Base-by-base conservation (phyloP, 2,888 invertebrate species). In the Drosophila vallismaia region DNA sequence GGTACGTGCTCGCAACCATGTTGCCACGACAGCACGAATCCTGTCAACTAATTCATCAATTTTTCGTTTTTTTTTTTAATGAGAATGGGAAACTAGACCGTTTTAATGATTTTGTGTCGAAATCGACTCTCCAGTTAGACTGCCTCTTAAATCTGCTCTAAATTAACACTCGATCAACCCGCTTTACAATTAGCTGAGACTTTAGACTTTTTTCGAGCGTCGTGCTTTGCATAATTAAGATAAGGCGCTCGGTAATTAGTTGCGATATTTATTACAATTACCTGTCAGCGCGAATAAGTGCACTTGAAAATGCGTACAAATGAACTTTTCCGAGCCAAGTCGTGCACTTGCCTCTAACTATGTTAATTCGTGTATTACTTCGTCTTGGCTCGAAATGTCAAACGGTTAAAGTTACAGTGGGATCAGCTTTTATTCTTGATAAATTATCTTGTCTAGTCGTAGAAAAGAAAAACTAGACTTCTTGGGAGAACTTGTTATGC, bases 1-100 rank as follows among this genome's bases (percentile, higher is more conserved):
- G 66, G 51, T 82, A 85, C 85, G 85, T 81, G 78, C 73, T 38
- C 6, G 7, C 53, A 38, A 48, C 49, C 52, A 44, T 51, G 71
- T 72, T 71, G 66, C 66, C 72, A 42, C 44, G 67, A 50, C 69
- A 57, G 59, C 74, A 48, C 67, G 55, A 67, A 51, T 71, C 68
- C 74, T 76, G 79, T 71, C 79, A 77, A 72, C 70, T 74, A 73
- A 85, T 85, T 79, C 86, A 82, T 82, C 82, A 85, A 82, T 79
- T 82, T 82, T 74, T 62, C 66, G 12, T 29, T 49, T 31, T 4
- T 48, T 12, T 12, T 48, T 14, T 29, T 14, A 4, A 7, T 12
- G 12, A 6, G 4, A 42, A 42, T 3, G 14, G 19, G 19, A 9
- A 10, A 8, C 14, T 9, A n/a, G 46, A 57, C 14, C 33, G 31